Evolutionary conservation across 2,797 vertebrate species (phyloP).

Genomic region (Capromys pilorides): DNA sequence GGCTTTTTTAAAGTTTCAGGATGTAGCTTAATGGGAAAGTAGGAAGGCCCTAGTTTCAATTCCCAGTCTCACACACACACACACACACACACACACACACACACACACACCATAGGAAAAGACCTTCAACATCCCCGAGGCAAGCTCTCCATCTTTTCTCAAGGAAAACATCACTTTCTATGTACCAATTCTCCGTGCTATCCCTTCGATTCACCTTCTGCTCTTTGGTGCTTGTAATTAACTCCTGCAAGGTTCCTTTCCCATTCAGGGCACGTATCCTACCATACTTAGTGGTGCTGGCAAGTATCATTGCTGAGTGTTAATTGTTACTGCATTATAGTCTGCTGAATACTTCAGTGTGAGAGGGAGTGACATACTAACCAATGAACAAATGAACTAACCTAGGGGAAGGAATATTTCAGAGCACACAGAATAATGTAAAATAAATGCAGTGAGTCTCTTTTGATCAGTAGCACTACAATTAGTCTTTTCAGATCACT

Average conservation of each 20-base stretch:
- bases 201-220: not conserved
- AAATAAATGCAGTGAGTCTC: not conserved
- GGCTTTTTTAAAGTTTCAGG: not conserved
- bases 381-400: not conserved
- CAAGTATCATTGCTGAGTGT: not conserved
- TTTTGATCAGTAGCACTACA: not conserved
- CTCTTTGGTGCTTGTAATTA: not conserved
- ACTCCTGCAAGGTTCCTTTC: not conserved
- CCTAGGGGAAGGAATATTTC: not conserved
- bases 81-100: not conserved
- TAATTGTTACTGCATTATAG: not conserved
- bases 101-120: not conserved
- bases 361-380: not conserved
- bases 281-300: not conserved
- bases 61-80: not conserved
- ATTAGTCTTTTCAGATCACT: not conserved
- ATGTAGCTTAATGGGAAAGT: not conserved
- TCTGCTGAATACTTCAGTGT: constrained; percentile 3
- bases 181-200: not conserved
- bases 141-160: not conserved
- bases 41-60: not conserved
- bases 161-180: not conserved
- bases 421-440: not conserved
- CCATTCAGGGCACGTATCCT: not conserved
- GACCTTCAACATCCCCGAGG: not conserved